Evolutionary conservation across 1,140 invertebrate species (phyloP).

Genomic region (Brachionus koreanus): DNA sequence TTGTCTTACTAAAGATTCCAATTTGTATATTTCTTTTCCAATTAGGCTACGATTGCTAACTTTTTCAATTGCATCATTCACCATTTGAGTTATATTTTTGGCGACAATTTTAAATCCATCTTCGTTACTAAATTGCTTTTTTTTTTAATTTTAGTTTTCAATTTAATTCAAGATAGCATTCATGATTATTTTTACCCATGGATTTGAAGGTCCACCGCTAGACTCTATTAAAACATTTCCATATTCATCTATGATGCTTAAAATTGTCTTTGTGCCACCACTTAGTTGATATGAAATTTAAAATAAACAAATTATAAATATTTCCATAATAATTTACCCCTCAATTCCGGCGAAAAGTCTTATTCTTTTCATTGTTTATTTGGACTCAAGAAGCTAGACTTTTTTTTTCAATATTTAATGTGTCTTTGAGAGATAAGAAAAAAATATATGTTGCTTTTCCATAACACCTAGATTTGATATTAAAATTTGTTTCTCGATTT

Average conservation of each 20-base stretch:
- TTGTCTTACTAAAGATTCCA: not conserved
- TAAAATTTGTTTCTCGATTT: not conserved
- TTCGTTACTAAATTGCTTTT: not conserved
- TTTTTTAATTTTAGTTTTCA: not conserved
- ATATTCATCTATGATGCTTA: slow-evolving; percentile 10
- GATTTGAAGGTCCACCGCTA: not conserved
- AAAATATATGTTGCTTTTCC: not conserved
- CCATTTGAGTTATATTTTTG: not conserved
- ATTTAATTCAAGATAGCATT: not conserved
- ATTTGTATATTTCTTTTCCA: slow-evolving; percentile 7
- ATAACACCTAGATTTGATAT: not conserved
- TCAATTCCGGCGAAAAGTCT: slow-evolving; percentile 20
- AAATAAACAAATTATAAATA: not conserved
- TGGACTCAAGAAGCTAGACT: not conserved
- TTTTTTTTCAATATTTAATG: not conserved
- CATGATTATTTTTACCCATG: not conserved
- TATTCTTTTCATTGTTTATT: not conserved
- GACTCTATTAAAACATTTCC: not conserved
- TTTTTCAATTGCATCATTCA: not conserved
- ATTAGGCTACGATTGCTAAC: not conserved
- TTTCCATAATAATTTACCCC: not conserved
- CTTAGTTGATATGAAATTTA: not conserved
- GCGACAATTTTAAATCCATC: slow-evolving; percentile 21
- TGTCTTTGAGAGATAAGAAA: not conserved
- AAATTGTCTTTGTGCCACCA: slow-evolving; percentile 15